These are phyloP conservation scores for Adelognathus sp. DNA, from an alignment of 2,888 invertebrate species.

Conservation along the genomic window DNA sequence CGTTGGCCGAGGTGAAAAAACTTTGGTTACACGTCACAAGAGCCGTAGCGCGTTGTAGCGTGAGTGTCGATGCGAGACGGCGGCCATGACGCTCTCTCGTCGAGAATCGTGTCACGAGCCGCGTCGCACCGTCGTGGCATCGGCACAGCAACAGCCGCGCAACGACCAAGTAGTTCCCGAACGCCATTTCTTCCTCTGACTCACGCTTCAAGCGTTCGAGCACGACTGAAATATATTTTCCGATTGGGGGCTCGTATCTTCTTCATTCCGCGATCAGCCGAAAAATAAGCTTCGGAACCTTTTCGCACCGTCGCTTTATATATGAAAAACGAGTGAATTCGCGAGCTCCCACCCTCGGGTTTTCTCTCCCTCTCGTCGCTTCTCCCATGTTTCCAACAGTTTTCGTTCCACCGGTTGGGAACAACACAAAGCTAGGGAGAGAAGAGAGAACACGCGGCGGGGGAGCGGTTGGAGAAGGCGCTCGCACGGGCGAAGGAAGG, in stretches of 20 bases:
- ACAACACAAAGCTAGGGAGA: conserved; percentile 42
- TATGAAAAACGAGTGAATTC: no score
- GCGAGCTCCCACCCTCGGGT: conserved; percentile 57
- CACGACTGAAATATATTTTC: no score
- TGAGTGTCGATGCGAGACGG: background rate
- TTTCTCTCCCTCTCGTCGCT: conserved; percentile 47
- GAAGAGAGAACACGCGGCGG: conserved; percentile 44
- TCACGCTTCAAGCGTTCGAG: no score
- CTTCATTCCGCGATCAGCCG: background rate
- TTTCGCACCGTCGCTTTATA: conserved; percentile 23
- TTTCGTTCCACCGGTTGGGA: no score
- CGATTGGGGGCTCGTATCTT: no score
- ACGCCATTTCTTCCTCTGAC: background rate
- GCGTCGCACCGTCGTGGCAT: conserved; percentile 22
- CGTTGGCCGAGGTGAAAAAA: conserved; percentile 15
- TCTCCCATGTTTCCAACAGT: conserved; percentile 48
- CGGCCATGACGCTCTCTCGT: conserved; percentile 51
- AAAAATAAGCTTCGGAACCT: conserved; percentile 35
- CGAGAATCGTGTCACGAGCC: conserved; percentile 35
- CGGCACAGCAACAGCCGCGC: conserved; percentile 55
- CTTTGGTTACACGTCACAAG: conserved; percentile 12
- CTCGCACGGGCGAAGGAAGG: conserved; percentile 46
- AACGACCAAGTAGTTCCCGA: conserved; percentile 36
- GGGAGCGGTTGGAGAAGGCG: conserved; percentile 53
- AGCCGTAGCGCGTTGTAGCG: background rate